Conservation (phyloP, 1,140 invertebrate species). For the Drosophila pachea region DNA sequence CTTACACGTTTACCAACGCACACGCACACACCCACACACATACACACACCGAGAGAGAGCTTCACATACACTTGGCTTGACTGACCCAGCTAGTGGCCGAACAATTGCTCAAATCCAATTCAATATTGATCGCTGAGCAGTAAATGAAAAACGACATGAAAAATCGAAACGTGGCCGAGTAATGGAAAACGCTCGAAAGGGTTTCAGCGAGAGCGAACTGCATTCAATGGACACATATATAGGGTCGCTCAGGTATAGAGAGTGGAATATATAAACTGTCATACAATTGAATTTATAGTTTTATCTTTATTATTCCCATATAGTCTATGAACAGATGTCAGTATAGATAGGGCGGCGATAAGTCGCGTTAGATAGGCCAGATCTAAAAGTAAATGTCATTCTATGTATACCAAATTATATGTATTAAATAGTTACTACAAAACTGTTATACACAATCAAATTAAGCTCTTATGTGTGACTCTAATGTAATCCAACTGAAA, state of each 20-base stretch:
- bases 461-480: not conserved
- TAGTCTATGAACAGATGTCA: too few species aligned
- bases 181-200: conserved; percentile 32
- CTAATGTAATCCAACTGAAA: too few species aligned
- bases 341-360: too few species aligned
- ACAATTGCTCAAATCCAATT: conserved; percentile 68
- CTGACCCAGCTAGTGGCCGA: conserved; percentile 9
- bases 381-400: too few species aligned
- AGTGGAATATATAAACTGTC: not conserved
- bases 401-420: too few species aligned
- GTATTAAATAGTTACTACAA: too few species aligned
- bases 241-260: not conserved
- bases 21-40: conserved; percentile 3
- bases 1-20: conserved; percentile 36
- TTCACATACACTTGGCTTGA: not conserved
- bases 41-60: not conserved
- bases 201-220: conserved; percentile 40
- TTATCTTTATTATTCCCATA: too few species aligned
- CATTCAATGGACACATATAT: conserved; percentile 25
- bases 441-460: not conserved
- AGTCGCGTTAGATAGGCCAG: too few species aligned
- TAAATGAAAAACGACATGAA: conserved; percentile 41
- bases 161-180: conserved; percentile 43
- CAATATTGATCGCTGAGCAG: conserved; percentile 63
- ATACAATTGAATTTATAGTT: too few species aligned